These are phyloP conservation scores for Sphecodes monilicornis DNA, from an alignment of 2,888 invertebrate genomes.

Conservation along the genomic window DNA sequence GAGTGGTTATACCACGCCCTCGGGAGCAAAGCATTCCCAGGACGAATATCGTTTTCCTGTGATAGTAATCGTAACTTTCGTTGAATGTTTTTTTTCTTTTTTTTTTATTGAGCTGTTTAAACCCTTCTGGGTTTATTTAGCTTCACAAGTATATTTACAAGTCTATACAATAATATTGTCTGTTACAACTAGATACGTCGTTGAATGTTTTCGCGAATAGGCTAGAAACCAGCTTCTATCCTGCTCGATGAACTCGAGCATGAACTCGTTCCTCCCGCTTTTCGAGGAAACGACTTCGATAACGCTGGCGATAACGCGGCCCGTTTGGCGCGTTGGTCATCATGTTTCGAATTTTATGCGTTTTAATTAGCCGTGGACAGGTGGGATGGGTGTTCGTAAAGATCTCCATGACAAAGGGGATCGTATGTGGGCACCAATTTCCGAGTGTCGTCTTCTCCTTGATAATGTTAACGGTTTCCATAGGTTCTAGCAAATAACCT, in stretches of 20 bases:
- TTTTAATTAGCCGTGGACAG: constrained; percentile 26
- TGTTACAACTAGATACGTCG: too few species aligned
- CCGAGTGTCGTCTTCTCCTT: neutral
- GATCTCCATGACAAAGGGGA: neutral
- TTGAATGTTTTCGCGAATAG: neutral
- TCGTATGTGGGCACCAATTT: constrained; percentile 25
- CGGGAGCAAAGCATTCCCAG: neutral
- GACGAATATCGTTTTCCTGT: neutral
- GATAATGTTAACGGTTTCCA: constrained; percentile 24
- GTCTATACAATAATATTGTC: too few species aligned
- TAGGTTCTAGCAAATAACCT: neutral
- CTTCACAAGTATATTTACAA: too few species aligned
- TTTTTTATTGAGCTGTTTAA: too few species aligned
- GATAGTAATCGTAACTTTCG: neutral
- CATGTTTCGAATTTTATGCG: constrained; percentile 23
- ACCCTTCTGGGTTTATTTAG: too few species aligned
- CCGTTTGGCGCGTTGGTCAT: constrained; percentile 32
- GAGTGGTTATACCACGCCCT: too few species aligned
- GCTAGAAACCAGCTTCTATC: constrained; percentile 19
- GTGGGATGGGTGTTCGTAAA: constrained; percentile 22
- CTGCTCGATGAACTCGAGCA: neutral
- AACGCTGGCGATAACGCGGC: constrained; percentile 59
- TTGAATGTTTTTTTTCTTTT: too few species aligned
- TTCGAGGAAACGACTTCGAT: constrained; percentile 63
- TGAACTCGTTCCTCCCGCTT: constrained; percentile 12